These are phyloP conservation scores for Bombus picipes DNA, from an alignment of 1,140 invertebrate species.

Conservation along the genomic window DNA sequence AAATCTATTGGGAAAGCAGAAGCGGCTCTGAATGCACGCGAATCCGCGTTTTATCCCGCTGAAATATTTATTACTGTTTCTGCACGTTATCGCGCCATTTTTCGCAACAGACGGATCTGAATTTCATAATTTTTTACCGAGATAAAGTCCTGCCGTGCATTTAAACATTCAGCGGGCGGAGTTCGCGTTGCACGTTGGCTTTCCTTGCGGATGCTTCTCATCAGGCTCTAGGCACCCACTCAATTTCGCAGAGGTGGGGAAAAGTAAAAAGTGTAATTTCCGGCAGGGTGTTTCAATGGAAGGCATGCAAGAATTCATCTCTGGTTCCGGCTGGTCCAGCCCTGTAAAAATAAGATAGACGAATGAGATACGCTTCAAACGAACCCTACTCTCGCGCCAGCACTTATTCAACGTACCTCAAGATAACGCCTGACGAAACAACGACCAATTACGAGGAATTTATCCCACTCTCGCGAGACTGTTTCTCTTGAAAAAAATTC, in stretches of 20 bases:
- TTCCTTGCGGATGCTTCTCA: neutral
- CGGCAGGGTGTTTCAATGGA: neutral
- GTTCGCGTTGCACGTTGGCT: neutral
- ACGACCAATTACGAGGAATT: slow-evolving; percentile 7
- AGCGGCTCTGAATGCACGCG: neutral
- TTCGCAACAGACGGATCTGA: slow-evolving; percentile 14
- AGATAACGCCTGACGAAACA: neutral
- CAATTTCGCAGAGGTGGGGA: slow-evolving; percentile 4
- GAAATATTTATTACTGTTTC: slow-evolving; percentile 34
- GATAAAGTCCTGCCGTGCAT: slow-evolving; percentile 10
- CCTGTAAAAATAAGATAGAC: slow-evolving; percentile 25
- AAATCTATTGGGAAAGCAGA: neutral
- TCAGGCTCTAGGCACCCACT: neutral
- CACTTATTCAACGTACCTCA: slow-evolving; percentile 9
- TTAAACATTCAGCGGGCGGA: slow-evolving; percentile 4
- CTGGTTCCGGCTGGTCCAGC: neutral
- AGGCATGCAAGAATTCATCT: neutral
- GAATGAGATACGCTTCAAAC: slow-evolving; percentile 12
- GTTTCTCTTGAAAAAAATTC: neutral
- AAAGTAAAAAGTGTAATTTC: slow-evolving; percentile 15
- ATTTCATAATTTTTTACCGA: slow-evolving; percentile 19
- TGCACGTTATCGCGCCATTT: slow-evolving; percentile 19
- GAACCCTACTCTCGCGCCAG: neutral
- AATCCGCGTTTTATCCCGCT: neutral
- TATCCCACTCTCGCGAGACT: neutral